Evolutionary conservation across 2,797 vertebrate genomes (phyloP).

Genomic region (Aythya fuligula): DNA sequence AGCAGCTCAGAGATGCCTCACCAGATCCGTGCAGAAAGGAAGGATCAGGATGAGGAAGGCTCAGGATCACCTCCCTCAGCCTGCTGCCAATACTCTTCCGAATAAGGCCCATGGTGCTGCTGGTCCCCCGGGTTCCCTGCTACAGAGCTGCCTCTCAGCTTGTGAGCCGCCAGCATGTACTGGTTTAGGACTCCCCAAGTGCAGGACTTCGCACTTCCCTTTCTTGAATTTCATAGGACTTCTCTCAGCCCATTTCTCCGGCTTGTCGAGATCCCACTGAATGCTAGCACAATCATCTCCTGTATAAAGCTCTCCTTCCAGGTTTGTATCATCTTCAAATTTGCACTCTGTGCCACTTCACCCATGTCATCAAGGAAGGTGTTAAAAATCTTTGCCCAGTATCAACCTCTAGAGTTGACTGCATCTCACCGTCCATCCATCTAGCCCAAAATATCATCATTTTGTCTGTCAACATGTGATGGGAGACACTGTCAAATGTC

Average conservation of each 20-base stretch:
- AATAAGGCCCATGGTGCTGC: fast-evolving
- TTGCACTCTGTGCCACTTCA: not conserved
- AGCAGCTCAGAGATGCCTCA: not conserved
- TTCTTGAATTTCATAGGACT: not conserved
- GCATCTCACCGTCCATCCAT: not conserved
- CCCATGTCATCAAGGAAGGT: not conserved
- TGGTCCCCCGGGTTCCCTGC: not conserved
- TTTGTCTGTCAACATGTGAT: not conserved
- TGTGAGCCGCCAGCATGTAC: not conserved
- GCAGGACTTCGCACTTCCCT: not conserved
- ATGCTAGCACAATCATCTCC: not conserved
- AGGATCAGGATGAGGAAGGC: not conserved
- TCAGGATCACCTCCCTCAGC: too few relatives aligned
- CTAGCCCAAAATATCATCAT: not conserved
- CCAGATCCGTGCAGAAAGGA: too few relatives aligned
- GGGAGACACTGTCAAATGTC: not conserved
- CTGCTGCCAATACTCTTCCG: too few relatives aligned
- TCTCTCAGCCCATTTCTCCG: not conserved
- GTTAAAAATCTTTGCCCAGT: not conserved
- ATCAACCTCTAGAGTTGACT: not conserved
- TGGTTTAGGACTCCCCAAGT: not conserved
- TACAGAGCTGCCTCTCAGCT: not conserved
- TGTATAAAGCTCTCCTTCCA: not conserved
- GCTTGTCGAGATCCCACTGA: not conserved
- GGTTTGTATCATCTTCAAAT: not conserved